Base-by-base conservation (phyloP, 2,888 invertebrate species). In the Panzeria rudis region DNA sequence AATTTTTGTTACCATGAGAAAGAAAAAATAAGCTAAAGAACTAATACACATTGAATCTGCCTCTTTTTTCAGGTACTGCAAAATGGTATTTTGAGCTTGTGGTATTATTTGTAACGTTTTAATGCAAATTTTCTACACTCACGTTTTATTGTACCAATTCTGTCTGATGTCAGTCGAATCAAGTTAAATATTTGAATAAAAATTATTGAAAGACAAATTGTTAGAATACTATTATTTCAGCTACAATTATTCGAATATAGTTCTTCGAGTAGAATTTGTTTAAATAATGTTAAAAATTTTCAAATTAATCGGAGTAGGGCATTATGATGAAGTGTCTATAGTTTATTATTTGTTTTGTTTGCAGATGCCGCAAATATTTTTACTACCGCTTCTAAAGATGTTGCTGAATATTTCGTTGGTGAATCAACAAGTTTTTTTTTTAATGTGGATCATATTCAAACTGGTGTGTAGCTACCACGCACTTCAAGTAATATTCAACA, bases 401-500 rank as follows among this genome's bases (percentile, higher is more conserved):
- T 56, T 50, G 38, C 68, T 59, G 71, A 69, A 80, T 76, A 41
- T n/a, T 66, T 75, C 15, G 56, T 20, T 76, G 84, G 23, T 84
- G 84, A 79, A 80, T 84, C 84, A 84, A 80, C 84, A 56, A 29
- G 9, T 47, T 56, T n/a, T 56, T 32, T 23, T 6, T 47, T 15
- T 83, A 41, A 35, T 73, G 44, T 80, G 71, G 71, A 84, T 79
- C 66, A 76, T 56, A 66, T 80, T 66, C 8, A 62, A 41, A 15
- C 3, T n/a, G 7, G 17, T 50, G 38, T 25, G 15, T 13, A 15
- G 41, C 64, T 62, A 77, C 52, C 64, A 64, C 64, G 52, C 64
- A 73, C 35, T 59, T 35, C 4, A 7, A 20, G 15, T 17, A n/a
- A 23, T 17, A 52, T 11, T 32, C 29, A 44, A 72, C 35, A 50